Evolutionary conservation across 1,140 invertebrate species (phyloP), one percentile per base, ranked within the genome.

Genomic region (Thaumetopoea pityocampa): DNA sequence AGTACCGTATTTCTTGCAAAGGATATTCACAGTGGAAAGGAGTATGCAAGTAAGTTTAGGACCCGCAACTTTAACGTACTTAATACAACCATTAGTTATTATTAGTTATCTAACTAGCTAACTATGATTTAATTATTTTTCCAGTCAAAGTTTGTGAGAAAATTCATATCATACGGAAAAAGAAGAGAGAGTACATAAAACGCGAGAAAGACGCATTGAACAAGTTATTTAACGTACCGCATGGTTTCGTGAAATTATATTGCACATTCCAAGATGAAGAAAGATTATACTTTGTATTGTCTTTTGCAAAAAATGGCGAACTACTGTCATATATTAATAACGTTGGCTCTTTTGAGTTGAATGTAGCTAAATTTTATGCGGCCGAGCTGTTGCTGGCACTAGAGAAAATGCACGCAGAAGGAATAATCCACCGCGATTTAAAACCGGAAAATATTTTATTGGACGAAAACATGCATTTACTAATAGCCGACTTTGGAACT

Each of bases 401-500:
- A 58, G 96, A 98, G 85, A 94, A 97, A 68, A 90, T 99, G 55
- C 96, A 99, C 71, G 89, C 90, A 7, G 88, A 96, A 47, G 92
- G 92, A 24, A 95, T 99, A 35, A 94, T 99, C 61, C 98, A 99
- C 81, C 91, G 96, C 56, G 95, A 97, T 74, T 87, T 97, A 12
- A 96, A 96, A 67, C 94, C 94, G 0, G 95, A 97, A 77, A 97
- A 97, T 77, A 94, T 96, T 38, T 84, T 96, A 24, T 82, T 96
- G 19, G 94, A 95, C 85, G 94, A 97, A 72, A 92, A 95, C 42
- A 98, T 98, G 94, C 98, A 99, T 85, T 93, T 99, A 46, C 89
- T 97, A 58, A 93, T 99, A 23, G 97, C 97, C 7, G 98, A 99
- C 85, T 99, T 99, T 84, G 98, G 98, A 8, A 98, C 96, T 32